Evolutionary conservation across 2,113 vertebrate genomes (phyloP).

Genomic region (Labeo rohita): DNA sequence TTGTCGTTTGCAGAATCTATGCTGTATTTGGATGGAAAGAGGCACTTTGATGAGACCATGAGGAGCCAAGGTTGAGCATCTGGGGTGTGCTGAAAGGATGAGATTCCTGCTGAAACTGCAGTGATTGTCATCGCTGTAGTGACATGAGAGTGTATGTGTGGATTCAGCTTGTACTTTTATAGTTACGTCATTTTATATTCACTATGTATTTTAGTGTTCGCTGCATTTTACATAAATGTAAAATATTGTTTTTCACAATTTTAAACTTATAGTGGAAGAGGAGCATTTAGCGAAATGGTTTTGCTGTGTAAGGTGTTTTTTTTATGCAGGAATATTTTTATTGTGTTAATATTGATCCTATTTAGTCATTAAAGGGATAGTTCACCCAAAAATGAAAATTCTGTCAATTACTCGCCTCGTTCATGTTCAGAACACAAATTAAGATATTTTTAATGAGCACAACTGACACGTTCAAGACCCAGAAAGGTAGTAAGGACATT

Average conservation of each 20-base stretch:
- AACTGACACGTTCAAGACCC: no score
- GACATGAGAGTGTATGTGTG: not conserved
- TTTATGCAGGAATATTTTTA: not conserved
- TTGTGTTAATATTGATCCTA: not conserved
- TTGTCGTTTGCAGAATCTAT: slow-evolving; percentile 85
- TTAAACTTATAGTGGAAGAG: not conserved
- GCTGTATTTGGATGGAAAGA: slow-evolving; percentile 94
- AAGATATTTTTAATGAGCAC: no score
- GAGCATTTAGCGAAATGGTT: not conserved
- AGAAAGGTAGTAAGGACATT: no score
- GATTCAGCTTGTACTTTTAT: not conserved
- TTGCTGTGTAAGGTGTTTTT: not conserved
- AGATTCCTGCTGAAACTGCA: slow-evolving; percentile 25
- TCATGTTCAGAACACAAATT: no score
- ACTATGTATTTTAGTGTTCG: not conserved
- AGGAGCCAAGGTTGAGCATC: slow-evolving; percentile 57
- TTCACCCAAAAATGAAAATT: no score
- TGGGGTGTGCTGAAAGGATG: not conserved
- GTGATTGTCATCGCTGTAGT: not conserved
- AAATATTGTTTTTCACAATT: not conserved
- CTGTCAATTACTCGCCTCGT: no score
- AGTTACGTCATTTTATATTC: not conserved
- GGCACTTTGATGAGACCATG: slow-evolving; percentile 86
- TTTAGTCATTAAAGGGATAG: not conserved
- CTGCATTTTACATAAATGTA: not conserved